Base-by-base conservation (phyloP, 2,113 vertebrate genomes). In the Aepyceros melampus region DNA sequence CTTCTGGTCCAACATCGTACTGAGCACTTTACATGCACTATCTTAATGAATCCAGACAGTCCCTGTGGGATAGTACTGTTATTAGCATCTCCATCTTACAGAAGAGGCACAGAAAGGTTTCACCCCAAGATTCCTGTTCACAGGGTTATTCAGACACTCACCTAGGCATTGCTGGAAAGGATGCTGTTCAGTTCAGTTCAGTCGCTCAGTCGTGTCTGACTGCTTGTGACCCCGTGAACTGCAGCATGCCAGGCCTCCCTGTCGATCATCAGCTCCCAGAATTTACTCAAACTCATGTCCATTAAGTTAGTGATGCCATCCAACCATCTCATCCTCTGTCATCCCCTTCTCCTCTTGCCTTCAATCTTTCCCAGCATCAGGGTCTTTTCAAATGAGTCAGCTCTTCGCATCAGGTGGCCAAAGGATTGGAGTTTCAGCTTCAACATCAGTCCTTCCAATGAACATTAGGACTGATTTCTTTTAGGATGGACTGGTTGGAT, bases 131-230 rank as follows among this genome's bases (percentile, higher is more conserved):
- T 11, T 40, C 19, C 13, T 25, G 27, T 15, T 40, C 9, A 21
- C 16, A 3, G 31, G 47, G 13, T 56, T 56, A 1, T 78, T 67
- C 31, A n/a, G 47, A 62, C 71, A 33, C 0, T 1, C 7, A 49
- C 4, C 7, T 40, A 40, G 64, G 79, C 11, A 1, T 40, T 64
- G 23, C 91, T 10, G 47, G 79, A 36, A 21, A 81, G 29, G 31
- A 23, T 14, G 47, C 33, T 31, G 40, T 74, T 74, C 67, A 12
- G n/a, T 23, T 40, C 67, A 71, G n/a, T 71, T 40, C 67, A 74
- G 67, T 40, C 0, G 0, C n/a, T 74, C 67, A 2, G 19, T 40
- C 5, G 1, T 23, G 67, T 40, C 67, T 0, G 2, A 74, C 67
- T 74, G n/a, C 17, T 74, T 40, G 36, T 6, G 36, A 74, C 67